Base-by-base conservation (phyloP, 2,113 vertebrate genomes). In the Tauraco erythrolophus region DNA sequence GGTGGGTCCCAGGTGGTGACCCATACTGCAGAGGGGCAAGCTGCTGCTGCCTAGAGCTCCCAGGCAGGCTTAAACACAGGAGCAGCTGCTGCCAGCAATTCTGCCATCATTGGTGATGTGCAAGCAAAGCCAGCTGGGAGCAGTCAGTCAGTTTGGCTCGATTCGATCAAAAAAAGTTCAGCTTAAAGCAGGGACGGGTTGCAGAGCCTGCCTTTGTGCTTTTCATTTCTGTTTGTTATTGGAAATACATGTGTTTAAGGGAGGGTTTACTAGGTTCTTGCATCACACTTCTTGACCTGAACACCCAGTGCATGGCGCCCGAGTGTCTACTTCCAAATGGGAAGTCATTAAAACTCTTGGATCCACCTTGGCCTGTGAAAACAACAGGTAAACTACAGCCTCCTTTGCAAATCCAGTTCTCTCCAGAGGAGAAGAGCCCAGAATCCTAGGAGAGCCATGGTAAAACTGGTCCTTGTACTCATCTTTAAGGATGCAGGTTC, bases 251-350 rank as follows among this genome's bases (percentile, higher is more conserved):
- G 30, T 33, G 30, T 27, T 80, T 64, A 89, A 88, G n/a, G 18
- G 72, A 89, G 25, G 22, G 53, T 94, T 54, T 24, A 76, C 61
- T 19, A 61, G 39, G 54, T 54, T 91, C 89, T 95, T 95, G 84
- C 94, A 91, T 92, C 86, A 96, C 58, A 35, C 64, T 50, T 62
- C 60, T 87, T 37, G 51, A 43, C 64, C 80, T 77, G 56, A 92
- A 53, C 58, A 37, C 58, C 69, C 7, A 50, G 28, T 7, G 13
- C 41, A 46, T 0, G 35, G 86, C 1, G 4, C 35, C 94, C 1
- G 0, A 61, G 62, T 3, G 91, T 95, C 95, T 87, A 8, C 60
- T n/a, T 87, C 64, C 72, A 86, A 91, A 87, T 60, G 80, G 39
- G 64, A 96, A 53, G 56, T 92, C 93, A 94, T 89, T 96, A 94